phyloP scores from a whole-genome alignment of 1,140 invertebrate species.

The Spodoptera frugiperda region DNA sequence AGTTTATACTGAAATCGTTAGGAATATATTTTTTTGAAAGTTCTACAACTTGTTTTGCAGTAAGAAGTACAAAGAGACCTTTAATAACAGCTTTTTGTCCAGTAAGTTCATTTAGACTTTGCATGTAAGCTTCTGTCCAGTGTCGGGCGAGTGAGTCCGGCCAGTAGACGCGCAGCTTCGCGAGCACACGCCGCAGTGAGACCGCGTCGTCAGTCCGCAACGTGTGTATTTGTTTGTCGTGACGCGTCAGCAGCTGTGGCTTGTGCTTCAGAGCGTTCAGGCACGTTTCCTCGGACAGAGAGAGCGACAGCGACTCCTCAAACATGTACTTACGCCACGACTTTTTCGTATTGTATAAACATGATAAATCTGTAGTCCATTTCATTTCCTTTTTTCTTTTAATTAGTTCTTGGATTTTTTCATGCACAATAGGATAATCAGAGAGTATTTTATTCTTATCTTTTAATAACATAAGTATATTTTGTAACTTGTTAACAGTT shows the following conservation, averaged over 20 bases:
- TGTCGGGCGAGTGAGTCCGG: slow-evolving; percentile 57
- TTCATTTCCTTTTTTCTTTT: slow-evolving; percentile 54
- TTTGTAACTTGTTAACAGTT: slow-evolving; percentile 43
- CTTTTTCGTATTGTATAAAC: slow-evolving; percentile 65
- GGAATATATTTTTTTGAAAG: slow-evolving; percentile 64
- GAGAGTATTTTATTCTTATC: slow-evolving; percentile 67
- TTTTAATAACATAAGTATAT: slow-evolving; percentile 58
- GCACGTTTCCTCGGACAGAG: slow-evolving; percentile 58
- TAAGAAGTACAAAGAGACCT: slow-evolving; percentile 59
- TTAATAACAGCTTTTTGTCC: slow-evolving; percentile 59
- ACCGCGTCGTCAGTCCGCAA: slow-evolving; percentile 56
- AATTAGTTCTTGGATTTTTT: slow-evolving; percentile 61
- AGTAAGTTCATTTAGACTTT: slow-evolving; percentile 49
- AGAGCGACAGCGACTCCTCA: slow-evolving; percentile 62
- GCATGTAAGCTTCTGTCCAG: slow-evolving; percentile 55
- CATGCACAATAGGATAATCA: slow-evolving; percentile 56
- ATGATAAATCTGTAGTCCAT: slow-evolving; percentile 5
- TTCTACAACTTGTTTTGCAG: slow-evolving; percentile 54
- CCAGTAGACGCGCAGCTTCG: slow-evolving; percentile 70
- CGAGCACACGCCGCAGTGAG: slow-evolving; percentile 55
- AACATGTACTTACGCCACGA: slow-evolving; percentile 66
- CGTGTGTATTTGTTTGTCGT: slow-evolving; percentile 54
- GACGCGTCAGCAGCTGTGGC: slow-evolving; percentile 58
- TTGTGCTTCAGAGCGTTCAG: slow-evolving; percentile 74
- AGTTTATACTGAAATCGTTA: slow-evolving; percentile 63